Evolutionary conservation across 2,888 invertebrate genomes (phyloP), one percentile per base, ranked within the genome.

Genomic region (Acanthacorydalis orientalis): DNA sequence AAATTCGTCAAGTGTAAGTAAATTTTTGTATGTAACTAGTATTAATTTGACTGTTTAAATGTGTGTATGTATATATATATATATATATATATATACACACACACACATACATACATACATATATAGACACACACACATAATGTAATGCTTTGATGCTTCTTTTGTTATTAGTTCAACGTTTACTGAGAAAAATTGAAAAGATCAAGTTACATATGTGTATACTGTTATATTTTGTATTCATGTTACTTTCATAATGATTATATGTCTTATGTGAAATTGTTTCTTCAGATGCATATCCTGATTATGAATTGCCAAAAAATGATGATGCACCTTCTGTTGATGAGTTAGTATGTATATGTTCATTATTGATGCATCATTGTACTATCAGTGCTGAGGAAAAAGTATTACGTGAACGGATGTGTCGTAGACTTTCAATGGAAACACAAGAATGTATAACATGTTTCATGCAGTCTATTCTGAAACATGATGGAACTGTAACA

Each of bases 291-390:
- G 12, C 41, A 31, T 41, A 41, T 31, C 41, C 41, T 23, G 41
- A 41, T 41, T 41, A 23, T 41, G 41, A 41, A 41, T 23, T 41
- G 16, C 14, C 10, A 41, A 7, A 41, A 12, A 16, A 16, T 41
- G 41, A 31, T 7, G 4, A 15, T 41, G 2, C 11, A 7, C 10
- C 16, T 11, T n/a, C 11, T 41, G n/a, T 23, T 2, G 9, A 41
- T 7, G 41, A 41, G 31, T 41, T 41, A n/a, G 16, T 12, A 3
- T 15, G 16, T 41, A 31, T 41, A 31, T 41, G 41, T 23, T 41
- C 41, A 41, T 41, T 41, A n/a, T 23, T 41, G 9, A 41, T 41
- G 41, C 16, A 41, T 31, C 31, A 41, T n/a, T 41, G 41, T 23
- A 23, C 41, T 7, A 41, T 41, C 9, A 41, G 31, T 41, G 31